Base-by-base conservation (phyloP, 2,113 vertebrate genomes). In the Ibidorhyncha struthersii region DNA sequence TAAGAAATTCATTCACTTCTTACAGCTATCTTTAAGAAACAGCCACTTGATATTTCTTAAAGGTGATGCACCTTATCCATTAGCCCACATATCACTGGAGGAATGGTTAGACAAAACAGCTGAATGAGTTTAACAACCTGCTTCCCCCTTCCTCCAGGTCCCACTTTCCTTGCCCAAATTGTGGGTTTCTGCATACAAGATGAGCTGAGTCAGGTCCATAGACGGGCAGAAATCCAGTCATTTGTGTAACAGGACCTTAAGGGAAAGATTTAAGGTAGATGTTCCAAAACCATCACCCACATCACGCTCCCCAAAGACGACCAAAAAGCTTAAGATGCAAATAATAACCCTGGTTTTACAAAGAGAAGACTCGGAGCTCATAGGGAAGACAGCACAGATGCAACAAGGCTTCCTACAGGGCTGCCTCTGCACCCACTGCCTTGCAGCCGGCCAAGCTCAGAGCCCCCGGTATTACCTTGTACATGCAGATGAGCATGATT, bases 311-410 rank as follows among this genome's bases (percentile, higher is more conserved):
- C 9, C 45, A 58, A 13, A 63, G 29, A 52, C 1, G 5, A 70
- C 10, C 26, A 23, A 50, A 79, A 80, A 2, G 5, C 21, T 89
- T 56, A 30, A 72, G n/a, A 20, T 18, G 15, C 18, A 53, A 76
- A 40, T 3, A 67, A 20, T 22, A 79, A 63, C 0, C 2, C 2
- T 34, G 2, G 58, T 90, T 95, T 77, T 61, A 25, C 5, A 6
- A 0, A 69, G 17, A 19, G 8, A 65, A 76, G 23, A 34, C 4
- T 58, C 3, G 2, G 41, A 81, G 38, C 12, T 82, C 5, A 0
- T 18, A 18, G 19, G n/a, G 30, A 90, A 92, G 53, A 32, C 6
- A n/a, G 22, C 47, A 55, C 4, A 59, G 56, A 43, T 41, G 26
- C 2, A 66, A 6, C 20, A 14, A 66, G 13, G 10, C n/a, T 91